These are phyloP conservation scores for Odontothrips loti DNA, from an alignment of 2,888 invertebrate species.

Conservation along the genomic window DNA sequence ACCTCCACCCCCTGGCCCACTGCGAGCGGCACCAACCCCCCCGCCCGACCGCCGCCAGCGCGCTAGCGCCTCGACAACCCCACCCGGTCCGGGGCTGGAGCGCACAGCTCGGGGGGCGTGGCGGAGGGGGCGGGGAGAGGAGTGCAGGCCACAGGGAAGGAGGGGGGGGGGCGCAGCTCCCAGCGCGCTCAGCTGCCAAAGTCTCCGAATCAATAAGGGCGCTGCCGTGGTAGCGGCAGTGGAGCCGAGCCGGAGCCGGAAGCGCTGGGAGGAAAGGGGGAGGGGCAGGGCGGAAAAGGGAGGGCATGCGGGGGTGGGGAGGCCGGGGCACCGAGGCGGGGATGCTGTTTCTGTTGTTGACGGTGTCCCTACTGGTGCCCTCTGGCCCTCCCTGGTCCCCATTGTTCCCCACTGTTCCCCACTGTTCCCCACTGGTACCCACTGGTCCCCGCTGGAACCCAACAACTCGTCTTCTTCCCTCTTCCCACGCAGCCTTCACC, in stretches of 20 bases:
- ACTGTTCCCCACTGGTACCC: neutral
- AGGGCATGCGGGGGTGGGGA: neutral
- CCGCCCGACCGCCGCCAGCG: slow-evolving; percentile 44
- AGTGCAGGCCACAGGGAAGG: neutral
- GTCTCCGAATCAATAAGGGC: slow-evolving; percentile 24
- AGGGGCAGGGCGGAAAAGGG: neutral
- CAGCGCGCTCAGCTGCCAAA: slow-evolving; percentile 49
- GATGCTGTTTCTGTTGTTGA: slow-evolving; percentile 20
- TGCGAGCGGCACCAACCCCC: too few relatives aligned
- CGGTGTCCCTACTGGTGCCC: neutral
- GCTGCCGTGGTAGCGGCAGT: slow-evolving; percentile 1
- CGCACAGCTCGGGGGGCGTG: slow-evolving; percentile 49
- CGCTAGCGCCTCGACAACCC: too few relatives aligned
- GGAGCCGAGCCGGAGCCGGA: slow-evolving; percentile 18
- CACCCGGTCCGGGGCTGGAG: slow-evolving; percentile 50
- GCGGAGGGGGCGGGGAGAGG: slow-evolving; percentile 44
- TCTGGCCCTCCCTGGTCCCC: neutral
- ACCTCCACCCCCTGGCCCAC: too few relatives aligned
- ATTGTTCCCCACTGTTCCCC: too few relatives aligned
- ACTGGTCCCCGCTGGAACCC: neutral
- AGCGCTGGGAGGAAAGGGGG: neutral
- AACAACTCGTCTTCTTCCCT: neutral
- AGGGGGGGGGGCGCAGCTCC: slow-evolving; percentile 46
- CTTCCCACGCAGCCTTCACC: neutral
- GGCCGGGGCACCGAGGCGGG: neutral